phyloP scores from a whole-genome alignment of 2,888 invertebrate genomes.

The Anarsia innoxiella region DNA sequence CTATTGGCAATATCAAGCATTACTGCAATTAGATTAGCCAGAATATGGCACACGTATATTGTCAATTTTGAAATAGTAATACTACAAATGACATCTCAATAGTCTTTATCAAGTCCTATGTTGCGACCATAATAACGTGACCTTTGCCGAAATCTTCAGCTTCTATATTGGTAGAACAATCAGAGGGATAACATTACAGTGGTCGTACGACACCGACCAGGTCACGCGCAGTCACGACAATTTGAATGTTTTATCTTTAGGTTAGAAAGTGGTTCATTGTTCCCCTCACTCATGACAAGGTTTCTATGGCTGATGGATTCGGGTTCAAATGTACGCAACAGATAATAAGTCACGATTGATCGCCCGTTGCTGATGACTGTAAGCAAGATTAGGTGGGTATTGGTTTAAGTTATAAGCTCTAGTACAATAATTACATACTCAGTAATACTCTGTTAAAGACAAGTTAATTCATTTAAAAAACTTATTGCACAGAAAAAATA shows the following conservation, averaged over 20 bases:
- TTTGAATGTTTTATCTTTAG: conserved; percentile 28
- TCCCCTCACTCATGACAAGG: conserved; percentile 45
- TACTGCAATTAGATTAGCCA: no score
- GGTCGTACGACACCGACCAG: conserved; percentile 22
- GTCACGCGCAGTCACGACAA: conserved; percentile 50
- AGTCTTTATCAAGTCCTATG: conserved; percentile 14
- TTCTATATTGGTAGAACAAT: conserved; percentile 20
- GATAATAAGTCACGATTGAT: conserved; percentile 66
- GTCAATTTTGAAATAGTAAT: conserved; percentile 20
- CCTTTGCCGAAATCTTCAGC: conserved; percentile 18
- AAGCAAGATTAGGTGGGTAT: conserved; percentile 23
- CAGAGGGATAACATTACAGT: conserved; percentile 25
- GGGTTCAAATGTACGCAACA: conserved; percentile 32
- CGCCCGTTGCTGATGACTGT: conserved; percentile 35
- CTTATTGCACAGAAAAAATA: no score
- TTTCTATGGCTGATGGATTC: conserved; percentile 48
- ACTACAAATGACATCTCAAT: conserved; percentile 33
- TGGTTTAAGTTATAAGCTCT: conserved; percentile 24
- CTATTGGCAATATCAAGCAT: no score
- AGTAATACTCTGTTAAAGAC: no score
- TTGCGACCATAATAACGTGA: conserved; percentile 21
- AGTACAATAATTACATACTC: no score
- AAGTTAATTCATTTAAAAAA: no score
- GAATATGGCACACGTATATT: conserved; percentile 12
- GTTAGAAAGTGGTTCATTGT: conserved; percentile 67